Conservation (phyloP, 2,888 invertebrate genomes). For the Cantharis rufa region DNA sequence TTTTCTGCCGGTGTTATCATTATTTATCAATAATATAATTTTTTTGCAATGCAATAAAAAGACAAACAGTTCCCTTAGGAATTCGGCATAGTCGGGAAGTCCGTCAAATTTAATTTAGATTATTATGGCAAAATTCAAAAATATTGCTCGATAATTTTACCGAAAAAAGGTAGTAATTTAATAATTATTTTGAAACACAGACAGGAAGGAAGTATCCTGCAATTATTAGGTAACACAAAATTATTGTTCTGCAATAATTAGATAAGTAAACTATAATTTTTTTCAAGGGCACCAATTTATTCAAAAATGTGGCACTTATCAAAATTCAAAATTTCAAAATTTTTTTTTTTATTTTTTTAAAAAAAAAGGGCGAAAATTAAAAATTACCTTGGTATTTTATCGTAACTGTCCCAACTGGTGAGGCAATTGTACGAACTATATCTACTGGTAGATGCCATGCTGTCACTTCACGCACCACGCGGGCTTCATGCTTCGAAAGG, state of each 20-base stretch:
- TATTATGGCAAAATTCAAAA: not conserved
- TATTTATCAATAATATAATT: not conserved
- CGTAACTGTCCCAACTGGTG: slow-evolving; percentile 90
- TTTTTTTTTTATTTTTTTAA: not conserved
- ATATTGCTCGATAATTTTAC: not conserved
- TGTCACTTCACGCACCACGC: slow-evolving; percentile 37
- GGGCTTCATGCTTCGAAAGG: slow-evolving; percentile 44
- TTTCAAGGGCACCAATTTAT: not conserved
- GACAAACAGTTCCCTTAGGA: not conserved
- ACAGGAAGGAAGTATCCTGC: not conserved
- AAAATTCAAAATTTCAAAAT: too few relatives aligned
- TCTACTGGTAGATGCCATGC: slow-evolving; percentile 74
- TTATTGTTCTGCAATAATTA: not conserved
- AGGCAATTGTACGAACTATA: slow-evolving; percentile 89
- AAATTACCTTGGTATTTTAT: slow-evolving; percentile 82
- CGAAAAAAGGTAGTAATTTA: too few relatives aligned
- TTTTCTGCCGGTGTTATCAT: not conserved
- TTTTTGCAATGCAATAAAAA: not conserved
- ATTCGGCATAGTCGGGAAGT: not conserved
- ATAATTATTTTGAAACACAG: not conserved
- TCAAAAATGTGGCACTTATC: not conserved
- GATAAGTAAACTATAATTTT: too few relatives aligned
- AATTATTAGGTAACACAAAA: not conserved
- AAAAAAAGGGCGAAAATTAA: not conserved
- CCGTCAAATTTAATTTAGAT: not conserved